Evolutionary conservation across 2,888 invertebrate genomes (phyloP).

Genomic region (Bellardia pandia): DNA sequence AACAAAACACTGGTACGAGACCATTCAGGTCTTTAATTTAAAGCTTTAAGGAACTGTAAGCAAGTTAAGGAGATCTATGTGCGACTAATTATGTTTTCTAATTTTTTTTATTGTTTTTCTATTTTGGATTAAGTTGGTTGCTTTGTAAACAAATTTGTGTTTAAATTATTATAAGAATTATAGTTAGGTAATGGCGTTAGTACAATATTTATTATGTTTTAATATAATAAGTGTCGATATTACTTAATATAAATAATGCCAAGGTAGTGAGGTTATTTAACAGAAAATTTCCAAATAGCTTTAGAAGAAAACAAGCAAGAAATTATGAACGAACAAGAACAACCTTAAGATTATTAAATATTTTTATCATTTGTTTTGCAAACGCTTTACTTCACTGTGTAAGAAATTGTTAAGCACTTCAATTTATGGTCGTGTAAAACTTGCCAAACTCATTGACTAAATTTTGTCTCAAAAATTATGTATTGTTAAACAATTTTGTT

Average conservation of each 20-base stretch:
- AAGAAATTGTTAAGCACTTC: slow-evolving; percentile 15
- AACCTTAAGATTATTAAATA: too few species aligned
- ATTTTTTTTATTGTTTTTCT: background rate
- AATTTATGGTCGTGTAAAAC: slow-evolving; percentile 9
- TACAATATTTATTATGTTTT: background rate
- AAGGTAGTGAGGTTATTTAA: too few species aligned
- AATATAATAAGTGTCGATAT: background rate
- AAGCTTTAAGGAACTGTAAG: slow-evolving; percentile 5
- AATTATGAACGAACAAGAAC: too few species aligned
- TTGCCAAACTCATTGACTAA: slow-evolving; percentile 27
- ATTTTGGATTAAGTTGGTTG: background rate
- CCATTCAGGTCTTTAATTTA: slow-evolving; percentile 6
- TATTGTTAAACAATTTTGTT: background rate
- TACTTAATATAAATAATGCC: too few species aligned
- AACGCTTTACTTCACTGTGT: background rate
- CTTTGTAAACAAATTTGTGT: background rate
- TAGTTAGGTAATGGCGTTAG: too few species aligned
- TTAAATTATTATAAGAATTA: slow-evolving; percentile 19
- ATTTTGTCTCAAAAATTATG: slow-evolving; percentile 25
- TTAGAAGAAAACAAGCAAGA: too few species aligned
- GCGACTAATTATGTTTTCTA: background rate
- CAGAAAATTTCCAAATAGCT: too few species aligned
- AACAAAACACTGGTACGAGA: slow-evolving; percentile 20
- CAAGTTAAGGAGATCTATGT: too few species aligned
- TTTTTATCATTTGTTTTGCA: background rate